Evolutionary conservation across 2,888 invertebrate species (phyloP), one percentile per base, ranked within the genome.

Genomic region (Ochlodes sylvanus): DNA sequence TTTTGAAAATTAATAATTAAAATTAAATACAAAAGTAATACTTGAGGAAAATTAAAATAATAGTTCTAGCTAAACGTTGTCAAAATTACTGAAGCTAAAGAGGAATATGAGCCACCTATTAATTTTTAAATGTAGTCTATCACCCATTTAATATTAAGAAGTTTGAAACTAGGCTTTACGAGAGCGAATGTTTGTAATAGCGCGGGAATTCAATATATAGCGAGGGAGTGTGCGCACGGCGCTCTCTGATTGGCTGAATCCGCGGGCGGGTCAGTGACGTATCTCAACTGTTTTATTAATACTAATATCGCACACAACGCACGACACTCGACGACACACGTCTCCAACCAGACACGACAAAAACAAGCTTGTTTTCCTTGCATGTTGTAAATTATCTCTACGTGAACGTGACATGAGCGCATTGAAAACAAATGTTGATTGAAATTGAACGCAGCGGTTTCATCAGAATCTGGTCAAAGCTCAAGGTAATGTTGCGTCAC

Each of bases 71-170:
- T 87, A 88, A 82, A 87, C 86, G 79, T 84, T 80, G 75, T 87
- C 86, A 38, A 87, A 85, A 94, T 94, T 89, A 91, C 94, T 91
- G 87, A 94, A 91, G 81, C 94, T 88, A 82, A 92, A 90, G 76
- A 94, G 76, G 81, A 92, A 88, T 89, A 94, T 90, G 81, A 94
- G 80, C 94, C 94, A 86, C 89, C 89, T 83, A 89, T 91, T 90
- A 75, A 86, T 90, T 81, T 84, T 87, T 71, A 87, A 90, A 75
- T 87, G 89, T 76, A 89, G 82, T 87, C 83, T 92, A 84, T 87
- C 84, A 89, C 92, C 93, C 93, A 93, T 93, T 93, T 92, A 92
- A 89, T 86, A 74, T 76, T 71, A 69, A 72, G 72, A 73, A 76
- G 74, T 75, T 70, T 65, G 61, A 68, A 72, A 73, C 74, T 73